Conservation (phyloP, 2,113 vertebrate genomes). For the Formicarius rufipectus region DNA sequence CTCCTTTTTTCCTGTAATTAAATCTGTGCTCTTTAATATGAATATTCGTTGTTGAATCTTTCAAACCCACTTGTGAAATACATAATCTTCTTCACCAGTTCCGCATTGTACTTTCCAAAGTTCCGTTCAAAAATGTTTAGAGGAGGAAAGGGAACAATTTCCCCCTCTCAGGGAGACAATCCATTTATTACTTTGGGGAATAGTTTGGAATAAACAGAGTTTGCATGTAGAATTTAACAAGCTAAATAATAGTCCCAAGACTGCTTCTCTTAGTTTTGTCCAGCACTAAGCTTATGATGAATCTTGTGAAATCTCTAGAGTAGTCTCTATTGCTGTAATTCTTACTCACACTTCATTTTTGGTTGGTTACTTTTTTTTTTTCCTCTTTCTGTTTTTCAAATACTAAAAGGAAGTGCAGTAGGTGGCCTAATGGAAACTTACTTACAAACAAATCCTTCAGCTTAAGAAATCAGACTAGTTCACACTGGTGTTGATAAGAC, state of each 20-base stretch:
- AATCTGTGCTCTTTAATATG: background rate
- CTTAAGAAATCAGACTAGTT: background rate
- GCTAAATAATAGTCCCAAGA: background rate
- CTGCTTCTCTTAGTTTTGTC: slow-evolving; percentile 35
- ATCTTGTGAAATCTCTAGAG: slow-evolving; percentile 19
- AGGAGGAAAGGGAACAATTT: background rate
- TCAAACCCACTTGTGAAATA: background rate
- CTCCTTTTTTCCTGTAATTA: background rate
- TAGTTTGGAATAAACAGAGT: slow-evolving; percentile 5
- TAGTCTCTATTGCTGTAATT: background rate
- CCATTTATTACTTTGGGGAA: background rate
- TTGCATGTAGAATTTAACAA: background rate
- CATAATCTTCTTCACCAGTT: background rate
- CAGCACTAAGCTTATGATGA: background rate
- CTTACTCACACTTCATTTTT: slow-evolving; percentile 20
- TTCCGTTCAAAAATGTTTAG: background rate
- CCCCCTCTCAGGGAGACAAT: background rate
- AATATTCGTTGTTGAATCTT: slow-evolving; percentile 7
- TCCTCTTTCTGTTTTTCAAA: background rate
- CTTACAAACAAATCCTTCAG: background rate
- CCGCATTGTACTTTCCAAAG: background rate
- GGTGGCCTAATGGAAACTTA: background rate
- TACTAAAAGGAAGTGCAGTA: background rate
- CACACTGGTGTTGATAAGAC: background rate
- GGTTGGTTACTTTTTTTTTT: background rate